Evolutionary conservation across 2,113 vertebrate genomes (phyloP).

Genomic region (Coracopsis vasa): DNA sequence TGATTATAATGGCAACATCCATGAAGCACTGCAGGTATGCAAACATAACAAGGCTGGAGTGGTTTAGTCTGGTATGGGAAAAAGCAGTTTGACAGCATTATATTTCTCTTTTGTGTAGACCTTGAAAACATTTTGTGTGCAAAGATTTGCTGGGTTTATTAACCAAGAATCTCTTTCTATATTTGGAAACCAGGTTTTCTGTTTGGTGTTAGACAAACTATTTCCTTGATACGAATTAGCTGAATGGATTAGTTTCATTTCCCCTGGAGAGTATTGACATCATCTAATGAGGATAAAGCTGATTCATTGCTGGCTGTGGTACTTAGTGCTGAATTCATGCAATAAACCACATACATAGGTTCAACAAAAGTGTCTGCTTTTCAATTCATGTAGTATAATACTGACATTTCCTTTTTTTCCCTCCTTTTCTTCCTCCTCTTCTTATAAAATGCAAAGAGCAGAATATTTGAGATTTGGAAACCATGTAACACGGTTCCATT

Average conservation of each 20-base stretch:
- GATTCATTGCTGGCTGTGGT: neutral
- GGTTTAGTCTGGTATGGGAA: neutral
- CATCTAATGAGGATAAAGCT: conserved; percentile 18
- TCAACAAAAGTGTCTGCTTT: conserved; percentile 26
- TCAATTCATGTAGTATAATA: conserved; percentile 1
- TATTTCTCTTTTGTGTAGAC: neutral
- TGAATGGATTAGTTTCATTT: conserved; percentile 12
- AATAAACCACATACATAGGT: neutral
- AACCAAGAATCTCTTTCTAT: neutral
- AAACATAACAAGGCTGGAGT: neutral
- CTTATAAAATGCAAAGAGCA: conserved; percentile 24
- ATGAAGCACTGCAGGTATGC: conserved; percentile 94
- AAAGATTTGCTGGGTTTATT: neutral
- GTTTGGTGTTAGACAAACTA: conserved; percentile 7
- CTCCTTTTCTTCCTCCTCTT: neutral
- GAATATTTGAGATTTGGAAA: conserved; percentile 9
- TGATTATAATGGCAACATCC: conserved; percentile 97
- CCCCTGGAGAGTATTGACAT: neutral
- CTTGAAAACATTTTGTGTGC: neutral
- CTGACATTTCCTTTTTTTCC: neutral
- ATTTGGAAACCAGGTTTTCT: conserved; percentile 20
- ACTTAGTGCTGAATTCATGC: conserved; percentile 7
- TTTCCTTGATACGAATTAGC: conserved; percentile 26
- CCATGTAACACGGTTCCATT: neutral
- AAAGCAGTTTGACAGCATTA: neutral